Evolutionary conservation across 2,888 invertebrate species (phyloP).

Genomic region (Embidobia sp.): DNA sequence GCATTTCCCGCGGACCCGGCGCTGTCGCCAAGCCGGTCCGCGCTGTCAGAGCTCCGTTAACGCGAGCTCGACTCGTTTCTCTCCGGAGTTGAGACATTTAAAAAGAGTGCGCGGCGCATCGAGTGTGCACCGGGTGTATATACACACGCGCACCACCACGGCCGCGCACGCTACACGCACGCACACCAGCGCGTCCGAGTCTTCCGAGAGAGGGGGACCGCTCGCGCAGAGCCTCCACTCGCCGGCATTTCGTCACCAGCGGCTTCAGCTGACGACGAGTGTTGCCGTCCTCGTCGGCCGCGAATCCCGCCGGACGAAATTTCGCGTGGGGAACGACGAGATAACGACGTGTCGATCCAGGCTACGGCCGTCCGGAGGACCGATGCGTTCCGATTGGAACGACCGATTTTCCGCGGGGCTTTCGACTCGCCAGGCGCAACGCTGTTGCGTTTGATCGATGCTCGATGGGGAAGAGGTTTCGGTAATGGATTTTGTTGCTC

Average conservation of each 20-base stretch:
- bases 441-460: too few species aligned
- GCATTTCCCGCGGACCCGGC: background rate
- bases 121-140: conserved; percentile 19
- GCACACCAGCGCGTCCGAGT: background rate
- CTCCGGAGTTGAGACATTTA: conserved; percentile 44
- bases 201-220: background rate
- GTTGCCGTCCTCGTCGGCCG: conserved; percentile 13
- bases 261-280: conserved; percentile 51
- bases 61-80: background rate
- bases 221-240: conserved; percentile 46
- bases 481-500: too few species aligned
- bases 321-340: conserved; percentile 37
- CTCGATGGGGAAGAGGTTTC: too few species aligned
- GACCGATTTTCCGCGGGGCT: too few species aligned
- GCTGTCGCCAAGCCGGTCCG: conserved; percentile 16
- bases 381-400: too few species aligned
- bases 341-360: conserved; percentile 46
- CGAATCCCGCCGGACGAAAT: conserved; percentile 30
- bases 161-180: background rate
- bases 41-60: conserved; percentile 17
- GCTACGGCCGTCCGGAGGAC: conserved; percentile 1
- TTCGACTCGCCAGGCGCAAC: too few species aligned
- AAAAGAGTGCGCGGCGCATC: conserved; percentile 43
- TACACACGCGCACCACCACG: background rate
- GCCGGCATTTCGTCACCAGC: conserved; percentile 48